phyloP scores from a whole-genome alignment of 1,140 invertebrate genomes.

The Drosophila eugracilis region DNA sequence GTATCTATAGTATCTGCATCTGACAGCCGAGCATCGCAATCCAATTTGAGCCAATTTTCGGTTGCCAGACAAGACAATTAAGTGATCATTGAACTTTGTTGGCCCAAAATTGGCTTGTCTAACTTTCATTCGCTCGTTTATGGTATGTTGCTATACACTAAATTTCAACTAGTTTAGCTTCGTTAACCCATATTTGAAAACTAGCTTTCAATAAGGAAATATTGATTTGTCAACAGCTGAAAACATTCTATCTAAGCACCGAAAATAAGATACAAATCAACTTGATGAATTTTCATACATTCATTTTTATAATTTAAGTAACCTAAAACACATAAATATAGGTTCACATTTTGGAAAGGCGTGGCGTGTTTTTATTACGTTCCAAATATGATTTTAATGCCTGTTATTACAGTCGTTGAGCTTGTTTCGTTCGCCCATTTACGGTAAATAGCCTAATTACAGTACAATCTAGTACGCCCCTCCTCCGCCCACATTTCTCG shows the following conservation, averaged over 20 bases:
- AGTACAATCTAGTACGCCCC: neutral
- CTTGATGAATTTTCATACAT: no score
- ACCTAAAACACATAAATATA: constrained; percentile 14
- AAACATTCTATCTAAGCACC: no score
- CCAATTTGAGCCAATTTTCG: constrained; percentile 43
- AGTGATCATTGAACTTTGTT: constrained; percentile 56
- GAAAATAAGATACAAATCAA: no score
- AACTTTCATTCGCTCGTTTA: constrained; percentile 3
- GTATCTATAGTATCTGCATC: constrained; percentile 2
- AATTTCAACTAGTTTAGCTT: neutral
- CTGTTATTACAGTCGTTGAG: constrained; percentile 54
- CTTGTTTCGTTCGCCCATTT: constrained; percentile 27
- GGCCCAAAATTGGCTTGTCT: constrained; percentile 4
- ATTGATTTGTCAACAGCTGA: neutral
- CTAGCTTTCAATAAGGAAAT: neutral
- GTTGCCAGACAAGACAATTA: constrained; percentile 50
- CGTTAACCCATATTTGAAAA: neutral
- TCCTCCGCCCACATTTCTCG: neutral
- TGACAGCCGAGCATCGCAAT: constrained; percentile 19
- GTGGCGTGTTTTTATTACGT: constrained; percentile 56
- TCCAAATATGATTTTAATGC: constrained; percentile 67
- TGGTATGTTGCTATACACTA: neutral
- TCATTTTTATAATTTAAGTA: neutral
- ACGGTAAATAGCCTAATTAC: constrained; percentile 54
- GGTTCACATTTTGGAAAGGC: constrained; percentile 6